Percentiles rank a stretch among this genome's conserved stretches.
Evolutionary conservation across 2,797 vertebrate genomes (phyloP).

Genomic region (Lacerta agilis): DNA sequence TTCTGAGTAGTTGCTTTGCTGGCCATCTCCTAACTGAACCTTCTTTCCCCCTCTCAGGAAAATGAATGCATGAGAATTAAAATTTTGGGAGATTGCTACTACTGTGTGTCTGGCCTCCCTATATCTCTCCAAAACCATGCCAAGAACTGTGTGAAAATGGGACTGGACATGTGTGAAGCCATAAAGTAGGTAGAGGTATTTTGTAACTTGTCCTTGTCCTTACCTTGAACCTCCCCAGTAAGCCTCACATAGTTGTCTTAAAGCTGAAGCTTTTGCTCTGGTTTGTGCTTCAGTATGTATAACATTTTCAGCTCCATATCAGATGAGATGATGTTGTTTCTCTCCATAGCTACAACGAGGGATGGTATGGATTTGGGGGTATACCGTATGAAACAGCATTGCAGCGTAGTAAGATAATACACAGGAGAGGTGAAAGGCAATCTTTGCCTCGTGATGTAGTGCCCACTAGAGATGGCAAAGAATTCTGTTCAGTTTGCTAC

Average conservation of each 20-base stretch:
- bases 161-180: constrained; percentile 98
- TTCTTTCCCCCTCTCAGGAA: constrained; percentile 81
- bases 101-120: constrained; percentile 96
- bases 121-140: constrained; percentile 96
- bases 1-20: background rate
- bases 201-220: background rate
- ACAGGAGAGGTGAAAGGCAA: too few relatives aligned
- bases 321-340: background rate
- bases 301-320: background rate
- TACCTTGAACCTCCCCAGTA: background rate
- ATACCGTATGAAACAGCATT: background rate
- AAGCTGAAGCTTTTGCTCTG: background rate
- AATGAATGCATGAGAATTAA: constrained; percentile 99
- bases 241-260: constrained; percentile 1
- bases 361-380: background rate
- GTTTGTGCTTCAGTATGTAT: background rate
- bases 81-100: constrained; percentile 97
- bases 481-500: too few relatives aligned
- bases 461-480: background rate
- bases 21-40: background rate
- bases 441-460: background rate
- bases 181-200: constrained; percentile 89
- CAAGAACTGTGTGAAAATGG: constrained; percentile 99
- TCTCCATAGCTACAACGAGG: background rate
- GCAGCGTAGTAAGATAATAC: background rate